A percentile compares a stretch with the other conserved stretches of the same genome.
phyloP scores from a whole-genome alignment of 2,888 invertebrate species.

The Aspidiotus destructor region DNA sequence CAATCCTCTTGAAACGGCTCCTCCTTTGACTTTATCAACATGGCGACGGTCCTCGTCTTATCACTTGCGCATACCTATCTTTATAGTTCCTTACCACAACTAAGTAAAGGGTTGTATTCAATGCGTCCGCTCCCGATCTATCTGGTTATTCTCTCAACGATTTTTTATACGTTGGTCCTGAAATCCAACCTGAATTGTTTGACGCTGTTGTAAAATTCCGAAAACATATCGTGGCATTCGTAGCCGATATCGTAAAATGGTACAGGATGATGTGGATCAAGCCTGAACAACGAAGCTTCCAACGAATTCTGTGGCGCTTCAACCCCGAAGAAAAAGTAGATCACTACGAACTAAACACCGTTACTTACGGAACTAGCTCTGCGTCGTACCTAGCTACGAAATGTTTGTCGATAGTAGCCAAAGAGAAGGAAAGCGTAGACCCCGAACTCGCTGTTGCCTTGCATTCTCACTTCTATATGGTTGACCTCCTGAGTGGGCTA shows the following conservation, averaged over 20 bases:
- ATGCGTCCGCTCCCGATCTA: background rate
- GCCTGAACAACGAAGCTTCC: background rate
- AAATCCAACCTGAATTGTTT: background rate
- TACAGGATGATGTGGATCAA: background rate
- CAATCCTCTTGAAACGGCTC: too few species aligned
- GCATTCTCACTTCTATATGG: conserved; percentile 37
- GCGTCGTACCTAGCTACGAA: conserved; percentile 39
- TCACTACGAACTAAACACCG: conserved; percentile 38
- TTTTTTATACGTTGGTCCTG: background rate
- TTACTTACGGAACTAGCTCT: conserved; percentile 40
- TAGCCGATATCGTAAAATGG: background rate
- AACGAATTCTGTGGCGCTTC: conserved; percentile 41
- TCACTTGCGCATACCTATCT: too few species aligned
- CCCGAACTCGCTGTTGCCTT: conserved; percentile 32
- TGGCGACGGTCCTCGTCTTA: too few species aligned
- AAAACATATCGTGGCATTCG: background rate
- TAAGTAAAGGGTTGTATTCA: background rate
- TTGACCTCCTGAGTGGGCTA: conserved; percentile 40
- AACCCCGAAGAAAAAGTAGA: conserved; percentile 20
- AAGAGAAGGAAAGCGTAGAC: conserved; percentile 33
- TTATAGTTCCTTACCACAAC: too few species aligned
- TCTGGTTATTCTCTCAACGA: background rate
- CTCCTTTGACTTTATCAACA: too few species aligned
- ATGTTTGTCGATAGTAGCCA: conserved; percentile 37
- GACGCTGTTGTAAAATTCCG: conserved; percentile 1